Evolutionary conservation across 2,888 invertebrate species (phyloP).

Genomic region (Entomobrya proxima): DNA sequence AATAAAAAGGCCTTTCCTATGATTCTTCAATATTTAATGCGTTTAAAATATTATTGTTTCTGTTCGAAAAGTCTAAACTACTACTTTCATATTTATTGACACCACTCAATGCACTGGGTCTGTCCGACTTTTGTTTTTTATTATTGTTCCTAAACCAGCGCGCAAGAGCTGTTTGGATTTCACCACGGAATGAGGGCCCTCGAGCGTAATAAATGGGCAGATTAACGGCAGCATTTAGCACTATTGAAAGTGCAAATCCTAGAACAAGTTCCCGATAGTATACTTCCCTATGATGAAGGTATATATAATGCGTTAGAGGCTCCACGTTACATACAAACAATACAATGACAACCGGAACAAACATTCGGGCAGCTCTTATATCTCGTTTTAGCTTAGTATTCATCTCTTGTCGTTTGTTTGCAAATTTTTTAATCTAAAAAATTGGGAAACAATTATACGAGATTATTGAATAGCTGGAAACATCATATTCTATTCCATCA

Average conservation of each 20-base stretch:
- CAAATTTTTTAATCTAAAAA: constrained; percentile 37
- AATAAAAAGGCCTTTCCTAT: constrained; percentile 47
- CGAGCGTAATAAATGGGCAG: constrained; percentile 36
- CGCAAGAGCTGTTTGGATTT: constrained; percentile 14
- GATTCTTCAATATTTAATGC: no score
- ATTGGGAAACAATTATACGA: neutral
- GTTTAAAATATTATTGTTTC: no score
- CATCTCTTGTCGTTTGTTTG: neutral
- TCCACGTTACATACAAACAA: constrained; percentile 36
- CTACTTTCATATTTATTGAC: no score
- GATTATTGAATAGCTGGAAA: neutral
- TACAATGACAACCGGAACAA: constrained; percentile 39
- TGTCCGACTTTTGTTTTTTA: neutral
- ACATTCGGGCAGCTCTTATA: constrained; percentile 50
- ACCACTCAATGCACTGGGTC: neutral
- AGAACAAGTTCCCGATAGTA: constrained; percentile 42
- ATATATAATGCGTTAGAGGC: constrained; percentile 8
- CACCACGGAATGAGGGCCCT: constrained; percentile 11
- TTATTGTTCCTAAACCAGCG: neutral
- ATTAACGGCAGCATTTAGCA: constrained; percentile 31
- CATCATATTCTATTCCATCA: no score
- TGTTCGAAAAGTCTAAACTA: no score
- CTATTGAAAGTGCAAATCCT: neutral
- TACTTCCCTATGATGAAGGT: neutral
- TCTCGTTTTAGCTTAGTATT: constrained; percentile 8